Base-by-base conservation (phyloP, 2,888 invertebrate genomes). In the Taphrorychus bicolor region DNA sequence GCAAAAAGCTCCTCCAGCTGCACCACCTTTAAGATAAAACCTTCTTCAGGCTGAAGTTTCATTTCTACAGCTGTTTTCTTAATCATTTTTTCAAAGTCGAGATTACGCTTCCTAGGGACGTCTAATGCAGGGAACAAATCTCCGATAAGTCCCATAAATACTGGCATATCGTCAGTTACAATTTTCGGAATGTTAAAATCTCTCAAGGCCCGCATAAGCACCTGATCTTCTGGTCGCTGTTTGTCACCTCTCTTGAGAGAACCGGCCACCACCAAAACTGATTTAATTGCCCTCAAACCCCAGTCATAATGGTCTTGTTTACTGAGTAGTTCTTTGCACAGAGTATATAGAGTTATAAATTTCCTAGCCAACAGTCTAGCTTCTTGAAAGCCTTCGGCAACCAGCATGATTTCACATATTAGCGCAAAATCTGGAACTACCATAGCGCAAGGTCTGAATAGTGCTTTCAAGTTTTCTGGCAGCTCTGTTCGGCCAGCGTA, bases 271-370 rank as follows among this genome's bases (percentile, higher is more conserved):
- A 97, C 97, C 58, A 97, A 84, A 51, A 97, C 96, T 59, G 97
- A 97, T 81, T 97, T 97, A 75, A 97, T 97, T 59, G 97, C 97
- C 74, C 97, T 84, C 59, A 97, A 84, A 40, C 97, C 97, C 97
- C 97, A 95, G 85, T 97, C 97, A 78, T 97, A 97, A 81, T 97
- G 97, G 81, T 97, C 97, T 82, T 96, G 94, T 80, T 96, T 96
- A 51, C 96, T 97, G 2, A 97, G 84, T 73, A 97, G 83, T 80
- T 97, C 97, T 73, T 89, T 89, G 79, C 97, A 97, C 71, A 97
- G 84, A 2, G 92, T 94, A 82, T 97, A 96, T 9, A 97, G 85
- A 0, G 97, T 96, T 79, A 97, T 95, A 82, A 97, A 97, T 83
- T 97, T 97, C 71, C 95, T 87, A 18, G 97, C 96, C 68, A 97